Conservation (phyloP, 2,797 vertebrate genomes). For the Halcyon smyrnensis region DNA sequence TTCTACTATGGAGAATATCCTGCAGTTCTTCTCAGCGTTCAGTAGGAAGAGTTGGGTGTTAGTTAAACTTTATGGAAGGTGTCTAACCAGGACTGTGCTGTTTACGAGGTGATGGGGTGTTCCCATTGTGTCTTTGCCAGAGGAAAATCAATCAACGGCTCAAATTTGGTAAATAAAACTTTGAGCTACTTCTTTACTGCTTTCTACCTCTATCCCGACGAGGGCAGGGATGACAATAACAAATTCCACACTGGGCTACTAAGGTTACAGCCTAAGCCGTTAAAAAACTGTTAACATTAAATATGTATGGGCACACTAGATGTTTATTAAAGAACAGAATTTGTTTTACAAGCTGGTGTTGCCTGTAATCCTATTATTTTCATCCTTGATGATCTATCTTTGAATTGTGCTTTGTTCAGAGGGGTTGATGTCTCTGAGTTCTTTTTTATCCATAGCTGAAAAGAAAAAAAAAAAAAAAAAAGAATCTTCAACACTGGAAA, state of each 20-base stretch:
- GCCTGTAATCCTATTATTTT: slow-evolving; percentile 15
- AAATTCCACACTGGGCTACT: background rate
- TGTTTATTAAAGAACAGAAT: slow-evolving; percentile 32
- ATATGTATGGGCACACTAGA: background rate
- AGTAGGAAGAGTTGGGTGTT: background rate
- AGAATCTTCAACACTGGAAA: background rate
- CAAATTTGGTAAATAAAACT: background rate
- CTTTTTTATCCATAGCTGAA: background rate
- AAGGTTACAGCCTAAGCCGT: background rate
- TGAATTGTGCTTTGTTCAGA: slow-evolving; percentile 9
- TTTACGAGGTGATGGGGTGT: background rate
- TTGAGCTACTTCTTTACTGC: background rate
- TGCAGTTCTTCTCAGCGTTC: background rate
- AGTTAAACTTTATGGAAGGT: background rate
- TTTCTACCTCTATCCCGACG: background rate
- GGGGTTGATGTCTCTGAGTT: background rate
- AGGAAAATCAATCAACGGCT: background rate
- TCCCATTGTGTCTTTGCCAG: background rate
- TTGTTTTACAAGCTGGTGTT: slow-evolving; percentile 23
- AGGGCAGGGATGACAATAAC: background rate
- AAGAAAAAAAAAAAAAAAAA: background rate
- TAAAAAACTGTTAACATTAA: slow-evolving; percentile 4
- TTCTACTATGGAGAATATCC: background rate
- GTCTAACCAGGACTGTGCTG: background rate
- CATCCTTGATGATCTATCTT: slow-evolving; percentile 4